Conservation (phyloP, 2,888 invertebrate species). For the Philhelius pedissequus region DNA sequence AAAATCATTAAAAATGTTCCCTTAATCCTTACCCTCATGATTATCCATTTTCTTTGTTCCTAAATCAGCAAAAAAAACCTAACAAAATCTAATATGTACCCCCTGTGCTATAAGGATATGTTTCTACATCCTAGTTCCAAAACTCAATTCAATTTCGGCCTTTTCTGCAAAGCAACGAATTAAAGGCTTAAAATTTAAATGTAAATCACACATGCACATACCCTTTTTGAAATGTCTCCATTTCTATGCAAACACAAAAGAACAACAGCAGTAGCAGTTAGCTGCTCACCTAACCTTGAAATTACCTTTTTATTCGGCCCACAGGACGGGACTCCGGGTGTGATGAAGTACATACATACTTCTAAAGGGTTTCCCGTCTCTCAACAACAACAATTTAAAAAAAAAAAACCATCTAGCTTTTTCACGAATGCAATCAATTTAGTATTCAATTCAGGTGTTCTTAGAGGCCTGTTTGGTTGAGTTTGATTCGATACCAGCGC, state of each 20-base stretch:
- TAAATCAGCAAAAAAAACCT: not conserved
- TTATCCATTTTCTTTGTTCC: not conserved
- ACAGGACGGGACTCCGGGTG: slow-evolving; percentile 36
- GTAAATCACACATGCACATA: slow-evolving; percentile 46
- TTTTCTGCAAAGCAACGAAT: slow-evolving; percentile 34
- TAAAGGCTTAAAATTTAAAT: slow-evolving; percentile 60
- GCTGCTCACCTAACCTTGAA: slow-evolving; percentile 65
- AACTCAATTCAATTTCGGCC: slow-evolving; percentile 60
- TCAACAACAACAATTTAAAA: not conserved
- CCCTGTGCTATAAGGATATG: not conserved
- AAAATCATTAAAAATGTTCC: not conserved
- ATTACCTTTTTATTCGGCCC: slow-evolving; percentile 58
- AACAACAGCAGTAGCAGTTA: slow-evolving; percentile 48
- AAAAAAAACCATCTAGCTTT: slow-evolving; percentile 4
- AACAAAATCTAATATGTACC: slow-evolving; percentile 4
- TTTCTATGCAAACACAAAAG: slow-evolving; percentile 49
- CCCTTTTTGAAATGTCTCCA: slow-evolving; percentile 54
- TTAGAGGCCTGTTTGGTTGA: not conserved
- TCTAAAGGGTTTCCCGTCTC: slow-evolving; percentile 31
- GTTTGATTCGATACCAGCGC: slow-evolving; percentile 4
- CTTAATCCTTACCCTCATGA: not conserved
- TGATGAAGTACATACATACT: slow-evolving; percentile 42
- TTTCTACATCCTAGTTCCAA: too few species aligned
- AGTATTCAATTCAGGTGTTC: slow-evolving; percentile 57
- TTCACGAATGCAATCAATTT: slow-evolving; percentile 60